Evolutionary conservation across 1,140 invertebrate genomes (phyloP).

Genomic region (silkworm (Bombyx mori)): ASM3026992v2 NC_085109.1:9442501-9443000

Average conservation of each 20-base stretch:
- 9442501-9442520: conserved; percentile 17
- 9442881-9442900: conserved; percentile 40
- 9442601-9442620: background rate
- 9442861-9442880: conserved; percentile 18
- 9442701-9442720: conserved; percentile 1
- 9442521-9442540: conserved; percentile 58
- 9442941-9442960: no score
- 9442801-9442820: background rate
- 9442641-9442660: background rate
- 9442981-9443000: no score
- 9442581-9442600: conserved; percentile 34
- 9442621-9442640: background rate
- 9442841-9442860: conserved; percentile 17
- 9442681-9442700: conserved; percentile 57
- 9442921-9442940: background rate
- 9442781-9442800: conserved; percentile 2
- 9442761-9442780: conserved; percentile 11
- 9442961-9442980: no score
- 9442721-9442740: background rate
- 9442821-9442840: conserved; percentile 6
- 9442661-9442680: conserved; percentile 24
- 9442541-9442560: conserved; percentile 35
- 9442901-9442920: conserved; percentile 46
- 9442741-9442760: conserved; percentile 6
- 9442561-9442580: conserved; percentile 41